Conservation (phyloP, 2,888 invertebrate species). For the Dioctria linearis region DNA sequence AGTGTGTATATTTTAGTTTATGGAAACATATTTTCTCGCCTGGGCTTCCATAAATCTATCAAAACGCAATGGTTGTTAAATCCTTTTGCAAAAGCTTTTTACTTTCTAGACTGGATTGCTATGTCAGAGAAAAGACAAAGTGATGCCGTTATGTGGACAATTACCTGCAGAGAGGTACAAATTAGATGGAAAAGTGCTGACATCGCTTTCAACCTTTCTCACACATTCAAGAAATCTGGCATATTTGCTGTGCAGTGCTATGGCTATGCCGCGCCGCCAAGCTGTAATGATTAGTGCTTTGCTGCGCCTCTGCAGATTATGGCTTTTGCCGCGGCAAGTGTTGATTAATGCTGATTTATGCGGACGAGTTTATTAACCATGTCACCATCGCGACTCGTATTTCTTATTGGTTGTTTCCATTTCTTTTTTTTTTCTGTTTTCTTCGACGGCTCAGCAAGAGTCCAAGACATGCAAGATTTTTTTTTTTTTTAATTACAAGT, state of each 20-base stretch:
- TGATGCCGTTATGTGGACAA: neutral
- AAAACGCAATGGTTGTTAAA: too few species aligned
- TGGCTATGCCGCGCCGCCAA: neutral
- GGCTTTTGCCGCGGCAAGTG: conserved; percentile 26
- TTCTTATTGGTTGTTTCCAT: conserved; percentile 22
- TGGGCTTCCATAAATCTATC: too few species aligned
- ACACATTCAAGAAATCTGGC: conserved; percentile 8
- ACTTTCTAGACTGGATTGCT: neutral
- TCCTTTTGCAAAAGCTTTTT: too few species aligned
- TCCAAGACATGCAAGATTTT: too few species aligned
- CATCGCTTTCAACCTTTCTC: conserved; percentile 29
- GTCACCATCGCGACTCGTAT: conserved; percentile 37
- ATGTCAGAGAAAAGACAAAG: neutral
- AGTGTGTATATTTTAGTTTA: too few species aligned
- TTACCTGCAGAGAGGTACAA: neutral
- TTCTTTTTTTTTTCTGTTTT: neutral
- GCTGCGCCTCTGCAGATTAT: conserved; percentile 34
- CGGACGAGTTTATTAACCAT: conserved; percentile 43
- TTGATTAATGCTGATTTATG: conserved; percentile 51
- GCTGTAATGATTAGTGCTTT: conserved; percentile 25
- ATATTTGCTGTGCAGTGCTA: conserved; percentile 2
- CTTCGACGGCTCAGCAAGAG: too few species aligned
- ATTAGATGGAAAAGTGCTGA: conserved; percentile 23
- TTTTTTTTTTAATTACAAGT: too few species aligned
- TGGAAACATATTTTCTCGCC: too few species aligned